Percentiles rank a stretch among this genome's conserved stretches.
phyloP scores from a whole-genome alignment of 2,888 invertebrate species.

The Synanthedon formicaeformis region DNA sequence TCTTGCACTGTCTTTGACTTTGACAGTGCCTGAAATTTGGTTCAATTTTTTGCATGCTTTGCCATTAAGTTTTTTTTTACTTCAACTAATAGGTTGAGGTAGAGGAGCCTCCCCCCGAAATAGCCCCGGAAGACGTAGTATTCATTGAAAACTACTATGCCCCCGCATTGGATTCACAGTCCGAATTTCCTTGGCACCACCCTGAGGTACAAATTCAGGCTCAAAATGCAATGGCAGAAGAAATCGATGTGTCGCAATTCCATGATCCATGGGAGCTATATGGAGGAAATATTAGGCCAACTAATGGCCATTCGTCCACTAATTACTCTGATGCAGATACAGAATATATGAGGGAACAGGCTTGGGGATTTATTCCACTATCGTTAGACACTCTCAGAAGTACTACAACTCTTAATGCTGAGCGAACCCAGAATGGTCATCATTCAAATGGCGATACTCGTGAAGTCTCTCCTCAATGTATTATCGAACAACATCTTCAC shows the following conservation, averaged over 20 bases:
- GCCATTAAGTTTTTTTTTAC: slow-evolving; percentile 53
- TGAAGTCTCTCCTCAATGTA: background rate
- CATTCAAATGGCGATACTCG: background rate
- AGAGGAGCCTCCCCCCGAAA: slow-evolving; percentile 28
- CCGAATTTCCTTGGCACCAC: slow-evolving; percentile 63
- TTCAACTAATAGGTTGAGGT: slow-evolving; percentile 61
- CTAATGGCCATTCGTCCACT: slow-evolving; percentile 16
- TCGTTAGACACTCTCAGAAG: background rate
- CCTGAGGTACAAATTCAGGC: slow-evolving; percentile 34
- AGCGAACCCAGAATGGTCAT: background rate
- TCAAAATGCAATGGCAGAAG: slow-evolving; percentile 16
- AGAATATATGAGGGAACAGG: background rate
- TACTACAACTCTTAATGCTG: background rate
- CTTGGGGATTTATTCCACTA: background rate
- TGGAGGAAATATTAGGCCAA: slow-evolving; percentile 60
- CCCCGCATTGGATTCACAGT: slow-evolving; percentile 46
- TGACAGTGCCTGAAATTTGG: slow-evolving; percentile 44
- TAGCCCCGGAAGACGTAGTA: slow-evolving; percentile 21
- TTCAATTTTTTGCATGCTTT: slow-evolving; percentile 59
- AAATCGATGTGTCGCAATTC: slow-evolving; percentile 36
- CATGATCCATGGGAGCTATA: slow-evolving; percentile 84
- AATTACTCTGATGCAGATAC: slow-evolving; percentile 9
- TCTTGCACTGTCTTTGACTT: slow-evolving; percentile 29
- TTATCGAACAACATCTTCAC: background rate
- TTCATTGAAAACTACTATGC: slow-evolving; percentile 36